phyloP scores from a whole-genome alignment of 1,140 invertebrate species.

The silkworm (Bombyx mori) region DNA sequence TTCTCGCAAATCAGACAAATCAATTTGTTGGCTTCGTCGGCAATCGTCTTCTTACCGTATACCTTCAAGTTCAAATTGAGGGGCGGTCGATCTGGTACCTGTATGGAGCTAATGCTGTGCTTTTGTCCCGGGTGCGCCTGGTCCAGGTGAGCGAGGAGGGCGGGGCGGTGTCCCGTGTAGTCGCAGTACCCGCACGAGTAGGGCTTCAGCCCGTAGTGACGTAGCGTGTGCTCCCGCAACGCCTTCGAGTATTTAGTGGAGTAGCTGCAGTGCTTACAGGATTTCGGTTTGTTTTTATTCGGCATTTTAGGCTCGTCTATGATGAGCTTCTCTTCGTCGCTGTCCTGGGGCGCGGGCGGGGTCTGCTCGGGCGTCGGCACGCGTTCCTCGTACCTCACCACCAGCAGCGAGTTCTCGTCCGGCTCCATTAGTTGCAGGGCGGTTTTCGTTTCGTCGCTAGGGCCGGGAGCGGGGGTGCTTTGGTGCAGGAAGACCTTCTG shows the following conservation, averaged over 20 bases:
- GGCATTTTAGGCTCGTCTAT: conserved; percentile 29
- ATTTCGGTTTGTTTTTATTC: conserved; percentile 1
- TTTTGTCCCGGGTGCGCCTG: conserved; percentile 13
- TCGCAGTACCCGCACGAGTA: conserved; percentile 34
- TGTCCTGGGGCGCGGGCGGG: conserved; percentile 17
- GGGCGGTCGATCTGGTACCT: conserved; percentile 16
- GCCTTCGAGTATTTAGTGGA: conserved; percentile 6
- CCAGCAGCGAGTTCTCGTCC: conserved; percentile 43
- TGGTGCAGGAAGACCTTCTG: conserved; percentile 32
- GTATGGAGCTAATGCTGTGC: conserved; percentile 4
- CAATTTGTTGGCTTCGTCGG: conserved; percentile 6
- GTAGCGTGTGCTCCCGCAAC: conserved; percentile 24
- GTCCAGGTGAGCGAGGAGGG: conserved; percentile 21
- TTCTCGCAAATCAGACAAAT: conserved; percentile 37
- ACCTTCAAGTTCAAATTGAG: conserved; percentile 2
- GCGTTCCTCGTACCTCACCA: conserved; percentile 43
- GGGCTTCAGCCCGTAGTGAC: conserved; percentile 38
- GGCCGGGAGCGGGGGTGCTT: not conserved
- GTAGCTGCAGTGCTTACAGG: conserved; percentile 31
- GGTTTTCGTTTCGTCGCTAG: conserved; percentile 6
- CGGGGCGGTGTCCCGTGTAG: conserved; percentile 12
- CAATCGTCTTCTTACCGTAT: conserved; percentile 1
- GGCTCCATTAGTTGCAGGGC: not conserved
- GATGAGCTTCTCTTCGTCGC: conserved; percentile 34
- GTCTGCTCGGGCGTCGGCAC: conserved; percentile 31